Evolutionary conservation across 1,140 invertebrate genomes (phyloP), one percentile per base, ranked within the genome.

Genomic region (Drosophila yakuba): DNA sequence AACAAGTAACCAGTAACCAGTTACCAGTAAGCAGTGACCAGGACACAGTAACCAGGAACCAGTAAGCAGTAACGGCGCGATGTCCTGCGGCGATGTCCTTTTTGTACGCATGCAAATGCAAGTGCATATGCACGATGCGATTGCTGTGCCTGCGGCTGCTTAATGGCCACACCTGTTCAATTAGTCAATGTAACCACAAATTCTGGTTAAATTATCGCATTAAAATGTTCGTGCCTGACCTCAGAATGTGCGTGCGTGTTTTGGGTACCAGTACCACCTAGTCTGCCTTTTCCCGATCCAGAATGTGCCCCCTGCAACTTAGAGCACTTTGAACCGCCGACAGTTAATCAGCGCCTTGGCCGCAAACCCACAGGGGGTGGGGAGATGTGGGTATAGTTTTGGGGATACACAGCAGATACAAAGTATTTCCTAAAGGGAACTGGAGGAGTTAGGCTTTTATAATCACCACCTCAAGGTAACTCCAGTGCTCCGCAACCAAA

Each of bases 121-220:
- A 85, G 79, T 84, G 75, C 36, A 78, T 17, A 51, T 51, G 38
- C 63, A 47, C 79, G 74, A 74, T 76, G 50, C 73, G 55, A 74
- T 89, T 77, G 84, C 80, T 68, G 64, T 75, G 80, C 80, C 80
- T 91, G 88, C 75, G 88, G 88, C 83, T 91, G 77, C 82, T 81
- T 91, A 91, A 91, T 91, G 82, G 86, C 89, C 89, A 91, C 89
- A 91, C 90, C 90, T 91, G 90, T 91, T 91, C 90, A 91, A 91
- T 91, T 91, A 91, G 90, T 90, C 90, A 91, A 91, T 91, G 86
- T 89, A 80, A 91, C 90, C 90, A 78, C 90, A 91, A 91, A 78
- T 91, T 84, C 90, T 90, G 90, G 90, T 91, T 90, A 91, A 91
- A 91, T 91, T 91, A 91, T 91, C 83, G 90, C 90, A 91, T 91